Evolutionary conservation across 2,113 vertebrate genomes (phyloP), one percentile per base, ranked within the genome.

Genomic region (Corythornis cristatus): DNA sequence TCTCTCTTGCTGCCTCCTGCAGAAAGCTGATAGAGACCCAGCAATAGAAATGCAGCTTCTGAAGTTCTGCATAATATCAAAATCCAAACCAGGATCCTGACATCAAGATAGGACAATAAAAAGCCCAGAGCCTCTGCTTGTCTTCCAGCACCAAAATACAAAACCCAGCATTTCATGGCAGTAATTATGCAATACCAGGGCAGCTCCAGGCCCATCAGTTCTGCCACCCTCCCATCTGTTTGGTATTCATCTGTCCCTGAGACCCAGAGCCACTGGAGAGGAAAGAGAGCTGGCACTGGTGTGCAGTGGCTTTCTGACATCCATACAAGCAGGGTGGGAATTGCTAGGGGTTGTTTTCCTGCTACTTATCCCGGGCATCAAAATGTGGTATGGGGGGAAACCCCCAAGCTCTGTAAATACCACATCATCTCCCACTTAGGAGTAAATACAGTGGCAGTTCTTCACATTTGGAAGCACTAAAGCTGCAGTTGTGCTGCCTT

Each of bases 191-290:
- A 0, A 18, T 65, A 50, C 42, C 58, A 6, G 17, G 42, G 78
- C 87, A 87, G 87, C 79, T 76, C 37, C 87, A 58, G 64, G 82
- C 74, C 66, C 42, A 8, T 91, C 42, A 22, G 82, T 83, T 91
- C 87, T 93, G 87, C 71, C 74, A 73, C 89, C 6, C 15, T 66
- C 80, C 79, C 64, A 56, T 93, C 83, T 90, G 91, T 15, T 95
- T 76, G 74, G 31, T 77, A 37, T 95, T 86, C 72, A 62, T 86
- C 80, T 88, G 94, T 70, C 94, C 80, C 60, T 7, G 94, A 71
- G 31, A 70, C 76, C 83, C 4, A 0, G 42, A 90, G 76, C 45
- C 67, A 80, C 58, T 8, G 15, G 83, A 88, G 90, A 83, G 67
- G 72, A 86, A 92, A 57, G 83, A 62, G 76, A 50, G 16, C 64